Conservation (phyloP, 2,113 vertebrate species). For the Channa maculata region DNA sequence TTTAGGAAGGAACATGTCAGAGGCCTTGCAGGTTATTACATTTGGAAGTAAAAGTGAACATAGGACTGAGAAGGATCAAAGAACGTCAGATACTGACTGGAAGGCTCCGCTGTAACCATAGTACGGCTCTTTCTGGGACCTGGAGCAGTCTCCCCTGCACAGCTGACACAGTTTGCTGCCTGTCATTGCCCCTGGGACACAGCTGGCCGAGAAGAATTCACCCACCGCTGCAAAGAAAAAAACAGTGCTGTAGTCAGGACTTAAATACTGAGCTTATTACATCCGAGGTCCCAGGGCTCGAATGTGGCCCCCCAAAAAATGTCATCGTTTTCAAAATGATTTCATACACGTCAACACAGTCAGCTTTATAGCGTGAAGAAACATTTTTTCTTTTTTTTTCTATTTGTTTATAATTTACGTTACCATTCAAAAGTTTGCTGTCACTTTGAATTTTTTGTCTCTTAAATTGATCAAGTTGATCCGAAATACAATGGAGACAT, state of each 20-base stretch:
- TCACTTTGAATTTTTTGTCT: too few species aligned
- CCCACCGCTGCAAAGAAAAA: slow-evolving; percentile 78
- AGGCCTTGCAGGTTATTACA: neutral
- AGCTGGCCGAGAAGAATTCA: slow-evolving; percentile 82
- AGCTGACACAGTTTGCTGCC: slow-evolving; percentile 77
- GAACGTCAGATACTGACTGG: slow-evolving; percentile 78
- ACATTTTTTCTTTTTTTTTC: too few species aligned
- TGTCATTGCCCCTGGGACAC: slow-evolving; percentile 81
- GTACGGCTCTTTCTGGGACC: slow-evolving; percentile 76
- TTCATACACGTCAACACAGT: too few species aligned
- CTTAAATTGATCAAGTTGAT: too few species aligned
- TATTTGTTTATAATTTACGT: too few species aligned
- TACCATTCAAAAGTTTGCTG: too few species aligned
- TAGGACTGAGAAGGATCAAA: neutral
- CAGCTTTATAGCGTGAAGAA: too few species aligned
- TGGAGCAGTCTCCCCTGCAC: slow-evolving; percentile 84
- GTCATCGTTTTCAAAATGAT: too few species aligned
- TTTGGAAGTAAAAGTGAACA: neutral
- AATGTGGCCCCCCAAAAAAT: too few species aligned
- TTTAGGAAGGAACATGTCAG: neutral
- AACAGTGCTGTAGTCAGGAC: neutral
- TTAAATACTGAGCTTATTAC: neutral
- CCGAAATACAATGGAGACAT: too few species aligned
- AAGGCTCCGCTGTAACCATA: slow-evolving; percentile 86
- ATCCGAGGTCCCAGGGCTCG: too few species aligned